phyloP scores from a whole-genome alignment of 2,113 vertebrate species.

The Panurus biarmicus region DNA sequence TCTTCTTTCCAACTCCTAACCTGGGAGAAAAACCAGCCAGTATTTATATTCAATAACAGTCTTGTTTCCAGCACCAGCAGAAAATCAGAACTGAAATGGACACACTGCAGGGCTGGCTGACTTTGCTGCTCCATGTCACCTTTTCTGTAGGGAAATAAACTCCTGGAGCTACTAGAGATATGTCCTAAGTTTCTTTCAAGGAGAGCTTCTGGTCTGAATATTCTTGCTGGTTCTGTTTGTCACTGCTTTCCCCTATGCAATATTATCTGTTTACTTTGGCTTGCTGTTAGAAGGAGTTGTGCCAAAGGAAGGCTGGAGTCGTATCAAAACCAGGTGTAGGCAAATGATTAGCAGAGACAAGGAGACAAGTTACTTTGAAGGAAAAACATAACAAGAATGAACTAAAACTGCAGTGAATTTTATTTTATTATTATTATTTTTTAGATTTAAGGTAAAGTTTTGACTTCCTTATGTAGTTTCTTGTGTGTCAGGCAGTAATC shows the following conservation, averaged over 20 bases:
- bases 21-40: not conserved
- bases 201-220: not conserved
- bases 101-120: not conserved
- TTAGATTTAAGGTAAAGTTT: not conserved
- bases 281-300: not conserved
- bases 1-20: not conserved
- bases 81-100: not conserved
- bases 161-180: not conserved
- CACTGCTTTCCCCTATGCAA: not conserved
- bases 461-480: not conserved
- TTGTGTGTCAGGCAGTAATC: not conserved
- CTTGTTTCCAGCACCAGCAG: not conserved
- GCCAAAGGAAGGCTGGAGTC: not conserved
- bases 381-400: not conserved
- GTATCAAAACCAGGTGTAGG: not conserved
- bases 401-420: not conserved
- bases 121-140: not conserved
- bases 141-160: not conserved
- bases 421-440: not conserved
- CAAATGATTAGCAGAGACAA: not conserved
- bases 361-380: not conserved
- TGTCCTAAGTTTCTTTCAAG: not conserved
- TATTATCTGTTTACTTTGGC: not conserved
- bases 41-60: not conserved
- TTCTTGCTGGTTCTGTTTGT: not conserved